phyloP scores from a whole-genome alignment of 92 coral and sea anemone species.

The Meandrina meandrites region DNA sequence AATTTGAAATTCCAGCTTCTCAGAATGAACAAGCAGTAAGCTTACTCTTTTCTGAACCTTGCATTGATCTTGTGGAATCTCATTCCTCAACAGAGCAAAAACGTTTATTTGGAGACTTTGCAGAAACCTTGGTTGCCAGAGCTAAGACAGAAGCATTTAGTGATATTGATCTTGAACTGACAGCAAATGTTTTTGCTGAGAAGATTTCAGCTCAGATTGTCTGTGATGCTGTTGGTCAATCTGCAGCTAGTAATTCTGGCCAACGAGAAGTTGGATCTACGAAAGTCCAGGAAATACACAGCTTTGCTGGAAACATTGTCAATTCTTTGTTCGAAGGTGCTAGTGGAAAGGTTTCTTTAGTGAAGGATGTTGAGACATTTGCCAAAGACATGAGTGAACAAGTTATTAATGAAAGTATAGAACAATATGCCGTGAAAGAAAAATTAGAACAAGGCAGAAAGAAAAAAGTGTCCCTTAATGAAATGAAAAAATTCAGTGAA shows the following conservation, averaged over 20 bases:
- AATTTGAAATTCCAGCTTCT: neutral
- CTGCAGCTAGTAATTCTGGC: constrained; percentile 3
- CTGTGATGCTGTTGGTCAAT: constrained; percentile 34
- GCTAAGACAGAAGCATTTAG: constrained; percentile 34
- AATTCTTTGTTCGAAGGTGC: constrained; percentile 64
- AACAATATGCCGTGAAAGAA: constrained; percentile 43
- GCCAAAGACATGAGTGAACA: constrained; percentile 63
- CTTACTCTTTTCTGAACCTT: neutral
- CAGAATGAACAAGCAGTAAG: constrained; percentile 19
- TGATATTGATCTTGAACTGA: constrained; percentile 9
- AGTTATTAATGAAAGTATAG: constrained; percentile 61
- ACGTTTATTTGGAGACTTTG: constrained; percentile 18
- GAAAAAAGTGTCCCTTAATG: constrained; percentile 40
- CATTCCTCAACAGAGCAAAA: constrained; percentile 8
- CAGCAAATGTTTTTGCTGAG: constrained; percentile 30
- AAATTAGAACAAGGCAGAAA: constrained; percentile 43
- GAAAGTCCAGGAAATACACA: constrained; percentile 48
- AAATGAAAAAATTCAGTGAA: constrained; percentile 60
- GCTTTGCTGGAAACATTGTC: constrained; percentile 69
- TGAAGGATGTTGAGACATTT: constrained; percentile 63
- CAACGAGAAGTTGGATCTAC: constrained; percentile 12
- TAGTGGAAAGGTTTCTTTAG: constrained; percentile 48
- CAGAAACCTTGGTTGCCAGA: constrained; percentile 19
- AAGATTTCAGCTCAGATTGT: constrained; percentile 29
- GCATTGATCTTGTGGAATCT: constrained; percentile 8